A percentile compares a stretch with the other conserved stretches of the same genome.
Evolutionary conservation across 2,888 invertebrate genomes (phyloP).

Genomic region (Pristionchus mayeri): DNA sequence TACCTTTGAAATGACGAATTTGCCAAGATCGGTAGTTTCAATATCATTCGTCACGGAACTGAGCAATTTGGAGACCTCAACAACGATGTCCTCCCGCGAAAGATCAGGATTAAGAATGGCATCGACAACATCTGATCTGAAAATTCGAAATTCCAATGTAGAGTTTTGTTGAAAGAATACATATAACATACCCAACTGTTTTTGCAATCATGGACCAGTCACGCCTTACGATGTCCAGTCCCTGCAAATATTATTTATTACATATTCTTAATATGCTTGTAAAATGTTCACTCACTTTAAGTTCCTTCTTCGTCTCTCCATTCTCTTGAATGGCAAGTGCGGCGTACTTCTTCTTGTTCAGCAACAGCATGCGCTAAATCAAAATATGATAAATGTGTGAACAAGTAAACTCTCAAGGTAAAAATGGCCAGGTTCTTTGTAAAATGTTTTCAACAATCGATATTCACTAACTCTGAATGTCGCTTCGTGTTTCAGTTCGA

Average conservation of each 20-base stretch:
- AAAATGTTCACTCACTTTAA: slow-evolving; percentile 32
- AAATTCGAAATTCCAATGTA: too few species aligned
- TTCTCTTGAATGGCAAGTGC: slow-evolving; percentile 82
- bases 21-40: slow-evolving; percentile 75
- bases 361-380: slow-evolving; percentile 89
- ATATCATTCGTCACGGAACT: slow-evolving; percentile 86
- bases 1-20: slow-evolving; percentile 75
- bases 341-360: slow-evolving; percentile 99
- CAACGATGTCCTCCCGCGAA: slow-evolving; percentile 87
- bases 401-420: too few species aligned
- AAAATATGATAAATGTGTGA: neutral
- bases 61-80: slow-evolving; percentile 87
- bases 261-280: too few species aligned
- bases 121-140: slow-evolving; percentile 83
- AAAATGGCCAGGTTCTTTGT: too few species aligned
- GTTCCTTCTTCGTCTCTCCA: slow-evolving; percentile 51
- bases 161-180: neutral
- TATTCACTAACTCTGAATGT: slow-evolving; percentile 84
- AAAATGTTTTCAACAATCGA: too few species aligned
- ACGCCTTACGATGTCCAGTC: slow-evolving; percentile 93
- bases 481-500: slow-evolving; percentile 97
- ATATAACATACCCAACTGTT: slow-evolving; percentile 87
- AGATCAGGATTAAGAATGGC: slow-evolving; percentile 88
- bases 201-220: slow-evolving; percentile 98
- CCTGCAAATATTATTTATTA: too few species aligned